Conservation (phyloP, 1,140 invertebrate species). For the Planococcus citri region DNA sequence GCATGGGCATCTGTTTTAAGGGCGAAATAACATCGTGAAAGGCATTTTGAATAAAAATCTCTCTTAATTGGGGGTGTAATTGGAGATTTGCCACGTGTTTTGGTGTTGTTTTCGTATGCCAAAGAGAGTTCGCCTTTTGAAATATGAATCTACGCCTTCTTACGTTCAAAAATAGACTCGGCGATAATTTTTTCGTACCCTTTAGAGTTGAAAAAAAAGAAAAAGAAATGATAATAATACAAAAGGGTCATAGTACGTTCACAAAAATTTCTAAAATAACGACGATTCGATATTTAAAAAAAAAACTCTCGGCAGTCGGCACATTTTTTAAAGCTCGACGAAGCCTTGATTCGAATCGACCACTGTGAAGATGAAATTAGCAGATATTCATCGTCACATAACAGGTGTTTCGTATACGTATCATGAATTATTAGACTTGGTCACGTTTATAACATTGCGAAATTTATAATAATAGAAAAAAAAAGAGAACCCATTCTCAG, state of each 20-base stretch:
- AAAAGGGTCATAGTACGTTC: no score
- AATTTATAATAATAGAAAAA: neutral
- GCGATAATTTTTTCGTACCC: no score
- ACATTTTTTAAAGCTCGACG: no score
- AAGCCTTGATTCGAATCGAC: no score
- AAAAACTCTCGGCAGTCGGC: no score
- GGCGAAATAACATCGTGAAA: neutral
- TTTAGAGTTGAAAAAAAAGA: no score
- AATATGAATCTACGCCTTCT: constrained; percentile 16
- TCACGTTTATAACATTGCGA: neutral
- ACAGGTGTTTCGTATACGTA: neutral
- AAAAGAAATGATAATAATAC: no score
- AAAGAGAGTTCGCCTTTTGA: constrained; percentile 11
- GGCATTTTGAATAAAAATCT: constrained; percentile 9
- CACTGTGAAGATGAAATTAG: neutral
- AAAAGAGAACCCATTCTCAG: neutral
- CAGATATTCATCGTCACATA: neutral
- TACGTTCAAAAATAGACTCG: neutral
- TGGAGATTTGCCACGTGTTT: constrained; percentile 19
- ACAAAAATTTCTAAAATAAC: no score
- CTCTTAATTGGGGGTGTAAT: constrained; percentile 17
- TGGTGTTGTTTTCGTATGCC: neutral
- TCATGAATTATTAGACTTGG: neutral
- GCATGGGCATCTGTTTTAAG: no score
- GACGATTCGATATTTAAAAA: no score